A percentile compares a stretch with the other conserved stretches of the same genome.
Evolutionary conservation across 2,888 invertebrate genomes (phyloP).

Genomic region (Adineta ricciae): DNA sequence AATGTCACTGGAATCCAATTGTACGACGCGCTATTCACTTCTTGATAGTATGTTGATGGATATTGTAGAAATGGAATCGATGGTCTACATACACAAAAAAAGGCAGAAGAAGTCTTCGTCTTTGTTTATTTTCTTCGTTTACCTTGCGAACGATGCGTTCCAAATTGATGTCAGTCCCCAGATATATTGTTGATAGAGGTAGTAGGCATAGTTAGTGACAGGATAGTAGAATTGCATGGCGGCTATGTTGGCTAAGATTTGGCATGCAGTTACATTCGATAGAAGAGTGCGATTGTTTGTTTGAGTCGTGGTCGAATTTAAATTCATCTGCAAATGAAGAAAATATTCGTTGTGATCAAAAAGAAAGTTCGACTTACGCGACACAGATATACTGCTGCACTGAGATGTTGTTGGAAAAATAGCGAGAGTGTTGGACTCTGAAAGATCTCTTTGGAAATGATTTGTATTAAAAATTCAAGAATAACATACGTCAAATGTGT

Average conservation of each 20-base stretch:
- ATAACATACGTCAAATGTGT: background rate
- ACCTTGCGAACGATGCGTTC: background rate
- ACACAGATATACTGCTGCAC: background rate
- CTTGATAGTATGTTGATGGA: background rate
- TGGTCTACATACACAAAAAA: background rate
- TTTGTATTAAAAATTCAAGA: background rate
- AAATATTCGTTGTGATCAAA: background rate
- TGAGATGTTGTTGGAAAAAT: constrained; percentile 5
- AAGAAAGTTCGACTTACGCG: too few relatives aligned
- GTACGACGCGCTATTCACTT: background rate
- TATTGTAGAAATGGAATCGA: background rate
- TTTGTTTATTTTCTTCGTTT: background rate
- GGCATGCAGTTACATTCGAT: background rate
- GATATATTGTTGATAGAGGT: background rate
- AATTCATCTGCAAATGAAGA: background rate
- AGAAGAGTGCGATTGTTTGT: background rate
- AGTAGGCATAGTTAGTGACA: background rate
- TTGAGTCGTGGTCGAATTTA: background rate
- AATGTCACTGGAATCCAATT: background rate
- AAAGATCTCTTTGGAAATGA: background rate
- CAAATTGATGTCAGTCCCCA: background rate
- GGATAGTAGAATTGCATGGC: constrained; percentile 1
- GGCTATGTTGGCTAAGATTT: background rate
- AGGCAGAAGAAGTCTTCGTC: too few relatives aligned
- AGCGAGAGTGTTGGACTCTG: background rate